Evolutionary conservation across 2,113 vertebrate species (phyloP).

Genomic region (Cephalopterus ornatus): DNA sequence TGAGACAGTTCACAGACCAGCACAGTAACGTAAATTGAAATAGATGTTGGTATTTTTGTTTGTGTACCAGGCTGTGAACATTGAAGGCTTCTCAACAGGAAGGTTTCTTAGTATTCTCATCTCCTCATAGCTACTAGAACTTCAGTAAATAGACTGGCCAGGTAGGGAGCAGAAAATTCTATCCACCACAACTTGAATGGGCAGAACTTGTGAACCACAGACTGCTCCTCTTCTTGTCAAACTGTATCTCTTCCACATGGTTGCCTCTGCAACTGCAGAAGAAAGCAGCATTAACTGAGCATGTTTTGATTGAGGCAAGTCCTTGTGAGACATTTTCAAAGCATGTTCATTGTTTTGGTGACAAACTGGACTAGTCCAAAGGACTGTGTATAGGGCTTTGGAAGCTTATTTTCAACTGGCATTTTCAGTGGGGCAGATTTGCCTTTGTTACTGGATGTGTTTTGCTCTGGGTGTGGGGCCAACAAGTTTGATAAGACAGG

Average conservation of each 20-base stretch:
- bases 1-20: background rate
- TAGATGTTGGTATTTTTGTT: background rate
- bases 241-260: background rate
- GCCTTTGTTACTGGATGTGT: accelerated
- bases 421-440: background rate
- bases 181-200: background rate
- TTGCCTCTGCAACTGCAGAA: background rate
- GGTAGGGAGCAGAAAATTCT: background rate
- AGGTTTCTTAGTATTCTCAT: background rate
- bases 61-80: background rate
- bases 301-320: background rate
- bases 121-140: background rate
- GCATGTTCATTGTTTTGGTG: background rate
- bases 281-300: background rate
- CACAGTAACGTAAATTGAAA: background rate
- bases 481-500: background rate
- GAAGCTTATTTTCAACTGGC: background rate
- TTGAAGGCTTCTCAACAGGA: background rate
- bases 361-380: background rate
- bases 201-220: background rate
- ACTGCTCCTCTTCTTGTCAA: background rate
- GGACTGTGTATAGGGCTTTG: background rate
- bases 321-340: background rate
- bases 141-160: background rate
- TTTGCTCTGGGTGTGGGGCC: background rate